Percentiles rank a stretch among this genome's conserved stretches.
These are phyloP conservation scores for Phoebastria nigripes DNA, from an alignment of 2,797 vertebrate genomes.

Conservation along the genomic window DNA sequence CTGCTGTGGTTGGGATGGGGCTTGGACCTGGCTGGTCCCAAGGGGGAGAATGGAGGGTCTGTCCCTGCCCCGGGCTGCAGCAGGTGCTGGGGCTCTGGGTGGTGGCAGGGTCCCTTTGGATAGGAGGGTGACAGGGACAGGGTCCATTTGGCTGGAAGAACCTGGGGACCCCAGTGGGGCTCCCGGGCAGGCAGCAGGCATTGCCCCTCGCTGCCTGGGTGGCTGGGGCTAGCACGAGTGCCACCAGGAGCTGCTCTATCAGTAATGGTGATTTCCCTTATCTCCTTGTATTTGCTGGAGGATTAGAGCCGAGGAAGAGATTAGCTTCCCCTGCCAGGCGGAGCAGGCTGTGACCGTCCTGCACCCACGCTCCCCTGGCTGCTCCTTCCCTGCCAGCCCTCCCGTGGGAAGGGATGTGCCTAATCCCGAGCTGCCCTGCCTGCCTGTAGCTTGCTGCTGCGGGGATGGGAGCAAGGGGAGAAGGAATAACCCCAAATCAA, in stretches of 20 bases:
- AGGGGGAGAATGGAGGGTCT: not conserved
- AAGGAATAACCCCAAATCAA: not conserved
- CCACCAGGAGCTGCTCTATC: constrained; percentile 24
- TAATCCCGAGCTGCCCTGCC: not conserved
- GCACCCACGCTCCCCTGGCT: accelerated
- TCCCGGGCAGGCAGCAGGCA: accelerated
- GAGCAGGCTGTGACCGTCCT: not conserved
- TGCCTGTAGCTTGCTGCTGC: not conserved
- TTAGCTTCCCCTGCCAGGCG: not conserved
- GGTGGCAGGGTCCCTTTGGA: not conserved
- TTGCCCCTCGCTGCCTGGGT: not conserved
- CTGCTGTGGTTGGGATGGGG: not conserved
- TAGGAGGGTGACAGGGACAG: not conserved
- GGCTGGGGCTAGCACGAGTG: not conserved
- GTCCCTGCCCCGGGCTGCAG: not conserved
- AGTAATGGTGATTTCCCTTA: constrained; percentile 44
- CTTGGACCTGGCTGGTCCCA: not conserved
- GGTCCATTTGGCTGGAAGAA: accelerated
- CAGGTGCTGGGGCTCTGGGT: not conserved
- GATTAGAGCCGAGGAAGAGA: constrained; percentile 48
- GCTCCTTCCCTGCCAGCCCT: not conserved
- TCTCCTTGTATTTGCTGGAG: constrained; percentile 37
- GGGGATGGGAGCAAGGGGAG: not conserved
- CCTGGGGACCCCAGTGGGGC: not conserved
- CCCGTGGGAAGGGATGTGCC: not conserved